Evolutionary conservation across 2,888 invertebrate genomes (phyloP), one percentile per base, ranked within the genome.

Genomic region (Biston betularia): DNA sequence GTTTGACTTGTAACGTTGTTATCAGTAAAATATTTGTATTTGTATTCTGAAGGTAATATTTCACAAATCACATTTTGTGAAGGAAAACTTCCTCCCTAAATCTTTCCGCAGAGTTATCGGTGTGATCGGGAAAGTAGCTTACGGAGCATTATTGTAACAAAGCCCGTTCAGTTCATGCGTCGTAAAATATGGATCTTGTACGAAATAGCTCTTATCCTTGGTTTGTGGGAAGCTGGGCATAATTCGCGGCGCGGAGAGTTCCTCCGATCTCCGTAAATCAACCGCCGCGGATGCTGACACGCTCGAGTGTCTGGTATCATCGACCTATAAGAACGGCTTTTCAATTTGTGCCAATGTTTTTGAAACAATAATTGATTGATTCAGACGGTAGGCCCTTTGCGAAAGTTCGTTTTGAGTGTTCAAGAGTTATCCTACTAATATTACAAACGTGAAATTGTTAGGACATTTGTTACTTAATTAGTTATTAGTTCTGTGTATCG

Each of bases 161-260:
- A 35, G 14, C 8, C 49, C 8, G 24, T 34, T 50, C 34, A 53
- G 10, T 40, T 40, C 15, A 40, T 40, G 44, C 44, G 10, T 55
- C 55, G 55, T 55, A 55, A 55, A 44, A 44, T 44, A 44, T 42
- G 12, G 55, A 40, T 38, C 33, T 33, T 44, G 24, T 48, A 48
- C 35, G 1, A 9, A 35, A n/a, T 9, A 8, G 35, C 24, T 8
- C 54, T 54, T 54, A 55, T 55, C 42, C 38, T 14, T 12, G 44
- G 55, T 44, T 24, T 33, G n/a, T 34, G 44, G 55, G 55, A 55
- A 44, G 55, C 35, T 33, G 12, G n/a, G 55, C 33, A 55, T 55
- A 55, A 44, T 34, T 54, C 54, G 40, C 40, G 54, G 38, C 40
- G 10, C 40, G 33, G 44, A n/a, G 44, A n/a, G 9, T 33, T 44